Conservation (phyloP, 2,113 vertebrate species). For the Microcebus jonahi region DNA sequence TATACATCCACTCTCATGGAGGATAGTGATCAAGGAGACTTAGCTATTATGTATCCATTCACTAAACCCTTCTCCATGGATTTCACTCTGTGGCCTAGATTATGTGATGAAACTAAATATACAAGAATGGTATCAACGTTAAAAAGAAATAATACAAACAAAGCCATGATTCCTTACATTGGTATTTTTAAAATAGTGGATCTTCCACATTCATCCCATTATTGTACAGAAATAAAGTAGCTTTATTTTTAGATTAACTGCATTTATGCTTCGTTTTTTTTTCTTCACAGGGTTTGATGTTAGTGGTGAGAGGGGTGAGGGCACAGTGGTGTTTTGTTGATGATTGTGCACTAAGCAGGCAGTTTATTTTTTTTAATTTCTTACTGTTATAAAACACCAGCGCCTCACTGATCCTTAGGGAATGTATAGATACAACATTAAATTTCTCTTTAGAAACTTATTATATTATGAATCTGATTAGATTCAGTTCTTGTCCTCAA, state of each 20-base stretch:
- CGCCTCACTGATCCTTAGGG: constrained; percentile 50
- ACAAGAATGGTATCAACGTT: not conserved
- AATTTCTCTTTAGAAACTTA: constrained; percentile 70
- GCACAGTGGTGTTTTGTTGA: not conserved
- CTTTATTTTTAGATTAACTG: not conserved
- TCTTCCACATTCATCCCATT: not conserved
- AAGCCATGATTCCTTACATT: not conserved
- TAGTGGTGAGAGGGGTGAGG: not conserved
- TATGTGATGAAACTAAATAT: not conserved
- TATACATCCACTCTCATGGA: not conserved
- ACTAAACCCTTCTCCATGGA: not conserved
- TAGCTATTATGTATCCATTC: not conserved
- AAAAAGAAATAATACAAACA: not conserved
- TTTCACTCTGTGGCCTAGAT: not conserved
- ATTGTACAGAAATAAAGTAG: not conserved
- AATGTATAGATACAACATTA: constrained; percentile 34
- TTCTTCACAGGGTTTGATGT: not conserved
- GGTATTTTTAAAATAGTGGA: not conserved
- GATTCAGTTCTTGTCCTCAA: constrained; percentile 67
- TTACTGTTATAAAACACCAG: constrained; percentile 49
- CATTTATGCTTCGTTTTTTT: not conserved
- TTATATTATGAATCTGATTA: constrained; percentile 66
- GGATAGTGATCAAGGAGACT: not conserved
- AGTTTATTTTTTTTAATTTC: constrained; percentile 61
- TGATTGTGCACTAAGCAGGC: not conserved